Evolutionary conservation across 2,888 invertebrate species (phyloP), one percentile per base, ranked within the genome.

Genomic region (Timema podura): DNA sequence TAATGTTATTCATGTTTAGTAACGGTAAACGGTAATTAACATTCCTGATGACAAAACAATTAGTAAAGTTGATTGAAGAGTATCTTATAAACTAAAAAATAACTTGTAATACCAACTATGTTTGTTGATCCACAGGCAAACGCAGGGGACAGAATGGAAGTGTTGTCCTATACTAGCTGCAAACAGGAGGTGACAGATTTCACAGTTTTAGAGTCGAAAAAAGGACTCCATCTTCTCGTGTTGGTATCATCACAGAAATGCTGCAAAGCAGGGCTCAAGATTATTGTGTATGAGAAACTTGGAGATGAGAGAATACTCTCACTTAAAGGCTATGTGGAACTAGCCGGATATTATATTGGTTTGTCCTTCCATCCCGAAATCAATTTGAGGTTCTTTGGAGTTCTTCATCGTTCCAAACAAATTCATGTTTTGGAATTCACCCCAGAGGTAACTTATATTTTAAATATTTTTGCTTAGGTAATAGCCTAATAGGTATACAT

Each of bases 231-330:
- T 45, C 16, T 44, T 11, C 57, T 57, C 13, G 47, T 30, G 13
- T 44, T 51, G 54, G 30, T 67, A 51, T 46, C 49, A 44, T 67
- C 45, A 13, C 45, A 66, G 59, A 15, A 10, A 11, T 70, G 68
- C 61, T 68, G 70, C 44, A 46, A 51, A 16, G 54, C 71, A 3
- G 71, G 71, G 11, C 49, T 59, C 48, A 48, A 15, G 51, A n/a
- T 71, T 9, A 59, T 44, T 7, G n/a, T 54, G 16, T 66, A 51
- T 48, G 44, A 45, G 10, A 57, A 59, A 47, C n/a, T 9, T n/a
- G 47, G 15, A 7, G 44, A 44, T n/a, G 45, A 45, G 13, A 49
- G 70, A 16, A 57, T 13, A 11, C 49, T 69, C 11, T 44, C 45
- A 46, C 15, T 10, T 44, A 47, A 44, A 7, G 65, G 65, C 11